A percentile compares a stretch with the other conserved stretches of the same genome.
Conservation (phyloP, 2,113 vertebrate species). For the Nesogale talazaci region DNA sequence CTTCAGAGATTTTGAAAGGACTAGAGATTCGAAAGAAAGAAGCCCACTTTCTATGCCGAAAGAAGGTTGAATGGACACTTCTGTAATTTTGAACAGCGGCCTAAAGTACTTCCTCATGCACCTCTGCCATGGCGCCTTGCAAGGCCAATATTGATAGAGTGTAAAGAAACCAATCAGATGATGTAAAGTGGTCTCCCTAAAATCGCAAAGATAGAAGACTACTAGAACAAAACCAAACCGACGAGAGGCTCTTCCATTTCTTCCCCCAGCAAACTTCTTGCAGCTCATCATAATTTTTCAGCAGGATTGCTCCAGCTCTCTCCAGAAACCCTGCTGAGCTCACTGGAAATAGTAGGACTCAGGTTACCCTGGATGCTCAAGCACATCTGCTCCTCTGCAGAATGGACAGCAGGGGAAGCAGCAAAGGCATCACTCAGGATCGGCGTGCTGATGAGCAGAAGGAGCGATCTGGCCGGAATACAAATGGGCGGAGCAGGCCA, state of each 20-base stretch:
- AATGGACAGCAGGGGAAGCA: slow-evolving; percentile 57
- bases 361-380: slow-evolving; percentile 78
- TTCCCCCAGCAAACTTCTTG: neutral
- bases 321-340: slow-evolving; percentile 82
- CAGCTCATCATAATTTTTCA: neutral
- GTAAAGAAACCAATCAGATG: neutral
- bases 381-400: slow-evolving; percentile 85
- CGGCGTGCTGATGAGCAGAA: slow-evolving; percentile 71
- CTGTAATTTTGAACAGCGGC: neutral
- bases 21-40: neutral
- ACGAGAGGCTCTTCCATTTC: neutral
- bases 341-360: slow-evolving; percentile 84
- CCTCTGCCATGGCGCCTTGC: neutral
- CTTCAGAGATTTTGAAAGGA: no score
- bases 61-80: neutral
- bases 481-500: neutral
- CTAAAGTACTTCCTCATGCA: accelerated
- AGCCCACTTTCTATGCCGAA: neutral
- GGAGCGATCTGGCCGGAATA: slow-evolving; percentile 46
- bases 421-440: slow-evolving; percentile 80
- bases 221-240: no score
- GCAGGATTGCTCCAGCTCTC: slow-evolving; percentile 59
- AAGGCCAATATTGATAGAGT: neutral
- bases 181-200: neutral
- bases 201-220: neutral